A percentile compares a stretch with the other conserved stretches of the same genome.
Conservation (phyloP, 35 echinoderm and acorn worm species). For the Hemicentrotus pulcherrimus region DNA sequence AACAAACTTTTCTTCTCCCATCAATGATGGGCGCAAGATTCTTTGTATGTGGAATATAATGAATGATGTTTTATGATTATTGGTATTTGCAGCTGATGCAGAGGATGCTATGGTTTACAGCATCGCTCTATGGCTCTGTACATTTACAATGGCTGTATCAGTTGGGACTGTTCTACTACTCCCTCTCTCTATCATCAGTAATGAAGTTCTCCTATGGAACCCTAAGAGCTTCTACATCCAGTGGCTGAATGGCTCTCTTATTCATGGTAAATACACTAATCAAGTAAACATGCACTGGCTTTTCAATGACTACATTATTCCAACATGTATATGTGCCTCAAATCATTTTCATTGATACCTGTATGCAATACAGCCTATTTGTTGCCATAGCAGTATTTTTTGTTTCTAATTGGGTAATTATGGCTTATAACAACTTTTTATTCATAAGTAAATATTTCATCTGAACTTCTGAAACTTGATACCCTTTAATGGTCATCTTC, state of each 20-base stretch:
- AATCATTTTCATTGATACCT: no score
- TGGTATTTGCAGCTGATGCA: conserved; percentile 75
- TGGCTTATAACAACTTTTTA: no score
- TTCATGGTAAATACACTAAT: conserved; percentile 71
- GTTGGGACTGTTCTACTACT: conserved; percentile 81
- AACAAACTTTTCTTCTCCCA: no score
- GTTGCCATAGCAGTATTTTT: no score
- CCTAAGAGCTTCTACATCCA: conserved; percentile 95
- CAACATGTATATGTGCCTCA: no score
- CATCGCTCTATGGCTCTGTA: conserved; percentile 86
- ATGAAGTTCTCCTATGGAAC: conserved; percentile 76
- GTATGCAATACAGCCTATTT: no score
- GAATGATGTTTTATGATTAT: neutral
- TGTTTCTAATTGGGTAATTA: no score
- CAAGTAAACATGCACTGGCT: neutral
- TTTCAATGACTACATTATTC: no score
- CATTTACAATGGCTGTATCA: conserved; percentile 86
- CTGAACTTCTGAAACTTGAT: no score
- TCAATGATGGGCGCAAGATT: neutral
- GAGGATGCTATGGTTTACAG: conserved; percentile 96
- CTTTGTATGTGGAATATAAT: neutral
- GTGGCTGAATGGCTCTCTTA: conserved; percentile 91
- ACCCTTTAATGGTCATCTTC: no score
- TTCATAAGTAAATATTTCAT: no score
- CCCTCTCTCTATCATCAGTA: conserved; percentile 87